phyloP scores from a whole-genome alignment of 2,888 invertebrate genomes.

The Acleris cristana region DNA sequence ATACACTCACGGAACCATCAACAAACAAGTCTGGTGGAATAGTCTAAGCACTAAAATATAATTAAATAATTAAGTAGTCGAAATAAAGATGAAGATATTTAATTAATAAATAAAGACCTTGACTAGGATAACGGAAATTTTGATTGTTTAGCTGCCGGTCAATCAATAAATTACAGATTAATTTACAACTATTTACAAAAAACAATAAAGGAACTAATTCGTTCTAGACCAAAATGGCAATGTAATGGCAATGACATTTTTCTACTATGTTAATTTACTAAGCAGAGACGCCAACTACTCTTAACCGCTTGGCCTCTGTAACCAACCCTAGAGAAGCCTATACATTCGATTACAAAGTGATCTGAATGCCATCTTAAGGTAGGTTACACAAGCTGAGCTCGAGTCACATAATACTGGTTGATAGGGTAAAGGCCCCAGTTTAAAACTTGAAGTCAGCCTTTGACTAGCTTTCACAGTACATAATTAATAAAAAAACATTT shows the following conservation, averaged over 20 bases:
- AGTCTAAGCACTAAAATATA: slow-evolving; percentile 66
- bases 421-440: slow-evolving; percentile 12
- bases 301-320: background rate
- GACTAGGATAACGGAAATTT: slow-evolving; percentile 82
- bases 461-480: slow-evolving; percentile 2
- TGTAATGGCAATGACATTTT: slow-evolving; percentile 78
- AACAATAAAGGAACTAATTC: slow-evolving; percentile 77
- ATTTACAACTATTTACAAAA: slow-evolving; percentile 80
- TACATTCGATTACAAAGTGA: background rate
- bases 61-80: slow-evolving; percentile 52
- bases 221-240: slow-evolving; percentile 82
- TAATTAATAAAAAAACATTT: slow-evolving; percentile 1
- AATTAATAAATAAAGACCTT: slow-evolving; percentile 77
- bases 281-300: slow-evolving; percentile 63
- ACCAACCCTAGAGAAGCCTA: background rate
- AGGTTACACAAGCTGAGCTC: background rate
- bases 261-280: slow-evolving; percentile 65
- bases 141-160: slow-evolving; percentile 65
- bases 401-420: slow-evolving; percentile 9
- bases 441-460: slow-evolving; percentile 10
- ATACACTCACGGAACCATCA: slow-evolving; percentile 70
- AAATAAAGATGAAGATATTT: slow-evolving; percentile 63
- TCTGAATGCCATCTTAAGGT: slow-evolving; percentile 1
- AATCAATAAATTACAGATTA: slow-evolving; percentile 76
- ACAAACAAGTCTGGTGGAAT: slow-evolving; percentile 67